Base-by-base conservation (phyloP, 2,113 vertebrate species). In the Illadopsis cleaveri region DNA sequence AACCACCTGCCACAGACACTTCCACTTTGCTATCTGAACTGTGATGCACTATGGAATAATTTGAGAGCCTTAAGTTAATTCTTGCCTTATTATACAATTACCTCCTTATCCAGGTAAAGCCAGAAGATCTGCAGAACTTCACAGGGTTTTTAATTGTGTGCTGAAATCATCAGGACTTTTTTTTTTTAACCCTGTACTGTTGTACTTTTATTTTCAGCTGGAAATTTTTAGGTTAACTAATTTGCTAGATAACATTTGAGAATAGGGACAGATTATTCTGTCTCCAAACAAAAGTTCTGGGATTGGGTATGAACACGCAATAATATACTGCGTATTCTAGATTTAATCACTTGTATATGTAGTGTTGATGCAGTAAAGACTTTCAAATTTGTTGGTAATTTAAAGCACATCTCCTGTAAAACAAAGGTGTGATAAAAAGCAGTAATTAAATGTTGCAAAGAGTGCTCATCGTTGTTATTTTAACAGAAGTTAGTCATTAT, bases 321-420 rank as follows among this genome's bases (percentile, higher is more conserved):
- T 30, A 44, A 6, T 40, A 35, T 76, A 27, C 20, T 82, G 20
- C 33, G 8, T 75, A 6, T 95, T 88, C n/a, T 73, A 88, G 68
- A 81, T 94, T 68, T 92, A 89, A 93, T 95, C 92, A 50, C 24
- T 56, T 81, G 69, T 88, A 15, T 88, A 58, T 82, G 50, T 93
- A 66, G 64, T 60, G 64, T 90, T 94, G 85, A 83, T 93, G 54
- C 58, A 78, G 58, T 96, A 47, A 93, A 86, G 79, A 53, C 88
- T 96, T 93, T 56, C 60, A 73, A 78, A 96, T 94, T 90, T 93
- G 90, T 91, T 93, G 79, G 60, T 83, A 89, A 95, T 95, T 94
- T 95, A 77, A 73, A 78, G 76, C 44, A 64, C 17, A 45, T 81
- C 47, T 78, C 56, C 60, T 75, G 31, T 89, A 83, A 95, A 95